Base-by-base conservation (phyloP, 2,797 vertebrate species). In the Myotis vivesi region DNA sequence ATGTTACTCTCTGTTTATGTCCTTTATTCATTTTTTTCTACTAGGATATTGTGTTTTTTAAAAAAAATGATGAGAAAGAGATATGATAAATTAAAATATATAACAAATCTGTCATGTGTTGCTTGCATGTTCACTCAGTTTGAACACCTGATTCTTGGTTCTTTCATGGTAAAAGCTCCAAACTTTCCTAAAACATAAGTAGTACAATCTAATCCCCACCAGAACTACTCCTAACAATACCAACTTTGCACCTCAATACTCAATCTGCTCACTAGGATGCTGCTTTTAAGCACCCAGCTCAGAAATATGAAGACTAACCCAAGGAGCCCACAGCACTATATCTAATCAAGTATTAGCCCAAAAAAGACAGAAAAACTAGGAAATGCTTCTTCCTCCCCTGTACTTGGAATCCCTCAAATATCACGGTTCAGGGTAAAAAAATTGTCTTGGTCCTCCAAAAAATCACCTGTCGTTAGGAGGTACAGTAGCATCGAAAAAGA, bases 331-430 rank as follows among this genome's bases (percentile, higher is more conserved):
- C 4, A 86, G 53, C 38, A 6, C 36, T 73, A 76, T 72, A 17
- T 57, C 80, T 89, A 87, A 71, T 20, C 30, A 89, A 85, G 33
- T n/a, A 13, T 11, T 84, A 90, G 57, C 62, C 3, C 46, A 30
- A 64, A 94, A 94, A 92, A 66, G 33, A 94, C 10, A 80, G 51
- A 87, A 92, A 94, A 49, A 87, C 55, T 87, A 25, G 41, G 38
- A 93, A 77, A 81, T 53, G 59, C 7, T 77, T 94, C 79, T 68
- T 71, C 28, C 46, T 87, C 16, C 30, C 30, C 41, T 57, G 0
- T 71, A 71, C 33, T 69, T 77, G 38, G 68, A 96, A 91, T 82
- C 44, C 41, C 57, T 94, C 86, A 93, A 86, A 92, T 49, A 59
- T 83, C 53, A 88, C 10, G 7, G 46, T 85, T 85, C 68, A 68